Percentiles rank a stretch among this genome's conserved stretches.
Conservation (phyloP, 53 echinoderm and acorn worm species). For the Echinometra lucunter region DNA sequence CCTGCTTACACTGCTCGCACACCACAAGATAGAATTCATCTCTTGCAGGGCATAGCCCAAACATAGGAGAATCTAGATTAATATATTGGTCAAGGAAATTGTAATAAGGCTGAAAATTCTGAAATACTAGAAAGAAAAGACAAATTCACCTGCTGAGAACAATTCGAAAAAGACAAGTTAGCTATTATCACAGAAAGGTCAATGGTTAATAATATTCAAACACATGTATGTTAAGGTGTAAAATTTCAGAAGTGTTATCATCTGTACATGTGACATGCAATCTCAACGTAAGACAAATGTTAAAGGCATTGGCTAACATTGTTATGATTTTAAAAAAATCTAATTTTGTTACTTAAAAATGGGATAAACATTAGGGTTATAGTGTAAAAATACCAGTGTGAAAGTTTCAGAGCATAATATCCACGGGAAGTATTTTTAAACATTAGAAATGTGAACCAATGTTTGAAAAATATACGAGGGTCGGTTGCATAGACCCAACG, state of each 20-base stretch:
- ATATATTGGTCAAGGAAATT: conserved; percentile 37
- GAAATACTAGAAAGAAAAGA: neutral
- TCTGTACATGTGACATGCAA: neutral
- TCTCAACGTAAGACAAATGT: neutral
- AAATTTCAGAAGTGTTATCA: neutral
- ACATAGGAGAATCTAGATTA: conserved; percentile 64
- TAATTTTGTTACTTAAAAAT: too few relatives aligned
- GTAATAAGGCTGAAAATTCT: neutral
- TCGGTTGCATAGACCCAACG: too few relatives aligned
- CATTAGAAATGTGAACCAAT: too few relatives aligned
- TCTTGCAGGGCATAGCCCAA: conserved; percentile 98
- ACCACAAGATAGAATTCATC: conserved; percentile 99
- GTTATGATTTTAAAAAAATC: too few relatives aligned
- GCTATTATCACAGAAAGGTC: neutral
- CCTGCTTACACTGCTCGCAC: conserved; percentile 90
- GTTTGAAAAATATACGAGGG: too few relatives aligned
- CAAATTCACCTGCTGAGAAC: neutral
- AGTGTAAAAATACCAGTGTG: too few relatives aligned
- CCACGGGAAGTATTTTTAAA: too few relatives aligned
- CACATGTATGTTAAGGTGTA: neutral
- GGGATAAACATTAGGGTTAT: too few relatives aligned
- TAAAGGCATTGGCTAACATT: too few relatives aligned
- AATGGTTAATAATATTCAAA: neutral
- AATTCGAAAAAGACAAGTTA: neutral
- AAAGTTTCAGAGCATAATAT: too few relatives aligned